Evolutionary conservation across 2,888 invertebrate genomes (phyloP), one percentile per base, ranked within the genome.

Genomic region (Iselma pallidipennis): DNA sequence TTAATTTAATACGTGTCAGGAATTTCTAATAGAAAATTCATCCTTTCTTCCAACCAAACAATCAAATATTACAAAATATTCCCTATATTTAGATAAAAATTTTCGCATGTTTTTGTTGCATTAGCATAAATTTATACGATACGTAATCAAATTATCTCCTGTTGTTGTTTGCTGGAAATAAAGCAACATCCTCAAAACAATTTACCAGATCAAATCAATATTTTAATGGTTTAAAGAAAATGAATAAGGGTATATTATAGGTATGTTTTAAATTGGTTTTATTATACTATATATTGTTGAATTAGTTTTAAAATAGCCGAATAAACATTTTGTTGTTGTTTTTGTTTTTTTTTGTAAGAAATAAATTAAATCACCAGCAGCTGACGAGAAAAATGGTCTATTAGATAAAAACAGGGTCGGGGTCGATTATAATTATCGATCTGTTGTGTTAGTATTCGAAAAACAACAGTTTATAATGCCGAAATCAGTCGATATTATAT

Each of bases 311-410:
- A 21, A 45, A 45, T 21, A 57, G 14, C 57, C 57, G 61, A 57
- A 49, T 61, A 56, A 61, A 61, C 59, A 54, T 45, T 45, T 45
- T 45, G 10, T n/a, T n/a, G n/a, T n/a, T n/a, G n/a, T n/a, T n/a
- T n/a, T n/a, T n/a, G n/a, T n/a, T n/a, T n/a, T n/a, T n/a, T n/a
- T n/a, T n/a, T n/a, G n/a, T n/a, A n/a, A 10, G 16, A 3, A 21
- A 21, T 59, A 63, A 63, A 63, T 63, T 63, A 63, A 59, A 63
- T 59, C 63, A 59, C 63, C 57, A 63, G 52, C 63, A 63, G 59
- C 63, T 63, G 63, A 53, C 59, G 53, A 56, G 63, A 63, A 63
- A 63, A 63, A 63, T 53, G 63, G 59, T 31, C 53, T 63, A 51
- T 62, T 62, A 62, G 62, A 63, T 59, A 56, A 63, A 59, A 56